These are phyloP conservation scores for Lampris megalopsis DNA, from an alignment of 2,113 vertebrate genomes.

Conservation along the genomic window DNA sequence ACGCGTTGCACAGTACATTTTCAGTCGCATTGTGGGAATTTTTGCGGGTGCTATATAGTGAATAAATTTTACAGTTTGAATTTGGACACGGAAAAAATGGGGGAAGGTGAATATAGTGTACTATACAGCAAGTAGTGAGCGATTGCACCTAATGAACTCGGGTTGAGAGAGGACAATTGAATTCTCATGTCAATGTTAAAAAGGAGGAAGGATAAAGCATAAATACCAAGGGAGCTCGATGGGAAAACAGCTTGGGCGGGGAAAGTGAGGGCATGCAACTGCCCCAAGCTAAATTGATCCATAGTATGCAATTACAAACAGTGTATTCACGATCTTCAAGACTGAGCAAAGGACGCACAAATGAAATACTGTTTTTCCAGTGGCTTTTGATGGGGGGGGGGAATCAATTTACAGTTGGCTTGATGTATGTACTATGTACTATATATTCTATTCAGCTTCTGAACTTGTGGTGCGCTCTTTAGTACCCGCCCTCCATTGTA, in stretches of 20 bases:
- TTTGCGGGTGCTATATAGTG: too few species aligned
- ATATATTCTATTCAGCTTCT: constrained; percentile 30
- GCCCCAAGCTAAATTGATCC: constrained; percentile 63
- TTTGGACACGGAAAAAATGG: too few species aligned
- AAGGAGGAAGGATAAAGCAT: constrained; percentile 23
- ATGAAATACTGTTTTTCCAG: constrained; percentile 50
- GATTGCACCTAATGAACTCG: too few species aligned
- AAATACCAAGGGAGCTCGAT: constrained; percentile 50
- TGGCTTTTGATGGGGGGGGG: constrained; percentile 18
- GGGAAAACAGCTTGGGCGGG: constrained; percentile 35
- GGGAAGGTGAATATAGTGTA: too few species aligned
- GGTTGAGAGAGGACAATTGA: background rate
- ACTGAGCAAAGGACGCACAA: constrained; percentile 25
- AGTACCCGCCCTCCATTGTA: constrained; percentile 42
- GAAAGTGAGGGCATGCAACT: constrained; percentile 23
- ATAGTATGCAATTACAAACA: constrained; percentile 55
- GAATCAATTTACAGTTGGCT: constrained; percentile 48
- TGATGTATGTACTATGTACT: constrained; percentile 32
- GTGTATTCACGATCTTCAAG: constrained; percentile 34
- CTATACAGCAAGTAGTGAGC: too few species aligned
- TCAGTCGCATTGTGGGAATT: too few species aligned
- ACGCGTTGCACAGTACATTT: too few species aligned
- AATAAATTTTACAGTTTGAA: too few species aligned
- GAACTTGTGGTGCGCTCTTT: background rate
- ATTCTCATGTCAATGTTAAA: background rate